Percentiles rank a stretch among this genome's conserved stretches.
Conservation (phyloP, 2,113 vertebrate genomes). For the Crypturellus undulatus region DNA sequence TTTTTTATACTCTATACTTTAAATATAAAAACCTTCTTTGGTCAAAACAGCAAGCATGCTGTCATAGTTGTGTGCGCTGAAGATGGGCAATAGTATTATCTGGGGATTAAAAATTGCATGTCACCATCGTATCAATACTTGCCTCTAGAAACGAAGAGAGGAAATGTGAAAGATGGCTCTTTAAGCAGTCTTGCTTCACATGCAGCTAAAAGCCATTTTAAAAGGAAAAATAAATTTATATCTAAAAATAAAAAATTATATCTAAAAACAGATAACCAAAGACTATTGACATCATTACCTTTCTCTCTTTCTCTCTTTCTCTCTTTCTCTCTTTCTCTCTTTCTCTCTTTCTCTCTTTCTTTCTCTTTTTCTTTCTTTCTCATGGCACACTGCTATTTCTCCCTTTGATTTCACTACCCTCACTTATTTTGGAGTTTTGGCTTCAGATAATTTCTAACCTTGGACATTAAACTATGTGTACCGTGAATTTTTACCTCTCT, state of each 20-base stretch:
- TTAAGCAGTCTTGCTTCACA: not conserved
- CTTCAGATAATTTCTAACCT: constrained; percentile 26
- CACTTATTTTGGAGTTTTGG: not conserved
- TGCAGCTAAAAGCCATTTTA: not conserved
- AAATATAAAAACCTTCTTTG: not conserved
- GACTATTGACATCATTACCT: not conserved
- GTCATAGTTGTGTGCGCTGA: not conserved
- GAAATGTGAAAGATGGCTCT: not conserved
- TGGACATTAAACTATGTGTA: constrained; percentile 12
- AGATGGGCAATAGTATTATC: not conserved
- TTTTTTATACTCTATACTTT: not conserved
- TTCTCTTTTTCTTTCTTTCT: not conserved
- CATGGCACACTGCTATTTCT: constrained; percentile 21
- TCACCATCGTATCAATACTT: not conserved
- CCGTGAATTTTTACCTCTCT: not conserved
- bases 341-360: not conserved
- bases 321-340: not conserved
- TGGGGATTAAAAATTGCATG: not conserved
- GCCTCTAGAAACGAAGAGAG: not conserved
- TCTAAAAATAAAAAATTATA: too few species aligned
- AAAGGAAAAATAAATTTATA: not conserved
- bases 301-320: not conserved
- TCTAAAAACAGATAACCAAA: not conserved
- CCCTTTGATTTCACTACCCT: constrained; percentile 36
- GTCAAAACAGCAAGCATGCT: not conserved